Evolutionary conservation across 2,888 invertebrate species (phyloP), one percentile per base, ranked within the genome.

Genomic region (Mongoloraphidia duomilia): DNA sequence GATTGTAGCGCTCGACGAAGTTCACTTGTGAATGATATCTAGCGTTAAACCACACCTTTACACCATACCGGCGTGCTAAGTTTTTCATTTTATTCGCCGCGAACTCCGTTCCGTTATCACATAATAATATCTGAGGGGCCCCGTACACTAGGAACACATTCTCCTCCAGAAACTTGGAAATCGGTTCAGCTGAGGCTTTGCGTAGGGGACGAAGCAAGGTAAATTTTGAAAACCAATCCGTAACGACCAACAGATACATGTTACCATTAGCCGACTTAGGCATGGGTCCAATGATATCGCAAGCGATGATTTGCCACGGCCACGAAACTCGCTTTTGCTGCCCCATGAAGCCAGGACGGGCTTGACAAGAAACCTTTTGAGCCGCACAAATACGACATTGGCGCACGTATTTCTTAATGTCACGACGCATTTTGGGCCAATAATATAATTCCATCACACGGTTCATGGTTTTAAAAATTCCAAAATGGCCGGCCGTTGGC

Each of bases 1-100:
- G n/a, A n/a, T n/a, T n/a, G n/a, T n/a, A n/a, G n/a, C n/a, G n/a
- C 44, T 63, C 62, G 0, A 60, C 58, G 0, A 59, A 57, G 42
- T 63, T 62, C 1, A 53, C 51, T 51, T 63, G 62, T 0, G 61
- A 61, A 33, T 59, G 54, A 46, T 61, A 61, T 9, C 46, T 26
- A 1, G 54, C 44, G 34, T 49, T 56, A 34, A 34, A 56, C 40
- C 44, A 50, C n/a, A 52, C 3, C 39, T 51, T 50, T 1, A 55
- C 47, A 3, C 56, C 53, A 45, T 54, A 58, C 14, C 47, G 44
- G 10, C 41, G 34, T 9, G 53, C 35, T 5, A 57, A 17, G 2
- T 14, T 9, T 9, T 54, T 34, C 37, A 60, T 58, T 8, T 48
- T 43, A 9, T 45, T 51, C 0, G 56, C 39, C 1, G 40, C 35